Evolutionary conservation across 2,113 vertebrate species (phyloP).

Genomic region (Nicator chloris): DNA sequence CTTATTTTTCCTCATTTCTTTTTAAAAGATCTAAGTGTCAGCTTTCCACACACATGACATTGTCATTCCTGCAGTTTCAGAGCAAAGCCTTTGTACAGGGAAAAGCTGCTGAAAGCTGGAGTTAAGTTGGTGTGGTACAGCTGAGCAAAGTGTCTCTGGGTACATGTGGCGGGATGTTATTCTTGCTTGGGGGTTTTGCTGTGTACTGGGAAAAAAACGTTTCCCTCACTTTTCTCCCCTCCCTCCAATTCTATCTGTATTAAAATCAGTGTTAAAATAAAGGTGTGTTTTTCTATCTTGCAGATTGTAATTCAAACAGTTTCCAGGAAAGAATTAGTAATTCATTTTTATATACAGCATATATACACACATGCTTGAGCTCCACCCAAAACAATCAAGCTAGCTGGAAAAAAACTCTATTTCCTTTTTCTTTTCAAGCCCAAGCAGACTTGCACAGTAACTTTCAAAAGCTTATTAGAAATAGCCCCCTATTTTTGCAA

Average conservation of each 20-base stretch:
- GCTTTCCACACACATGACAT: slow-evolving; percentile 70
- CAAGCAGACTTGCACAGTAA: slow-evolving; percentile 42
- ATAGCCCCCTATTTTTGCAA: slow-evolving; percentile 1
- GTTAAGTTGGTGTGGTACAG: slow-evolving; percentile 35
- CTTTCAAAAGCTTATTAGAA: slow-evolving; percentile 11
- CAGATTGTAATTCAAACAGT: slow-evolving; percentile 77
- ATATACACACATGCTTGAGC: slow-evolving; percentile 16
- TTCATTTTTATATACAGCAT: slow-evolving; percentile 60
- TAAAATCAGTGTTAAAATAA: slow-evolving; percentile 54
- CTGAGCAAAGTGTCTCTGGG: not conserved
- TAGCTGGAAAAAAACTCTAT: slow-evolving; percentile 56
- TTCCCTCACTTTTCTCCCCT: not conserved
- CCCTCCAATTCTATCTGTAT: slow-evolving; percentile 11
- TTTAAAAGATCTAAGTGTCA: slow-evolving; percentile 73
- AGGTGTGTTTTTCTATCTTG: slow-evolving; percentile 72
- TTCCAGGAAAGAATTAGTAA: slow-evolving; percentile 74
- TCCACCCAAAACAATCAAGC: slow-evolving; percentile 63
- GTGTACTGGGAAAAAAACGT: not conserved
- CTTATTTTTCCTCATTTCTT: slow-evolving; percentile 72
- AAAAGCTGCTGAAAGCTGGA: slow-evolving; percentile 28
- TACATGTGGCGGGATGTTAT: not conserved
- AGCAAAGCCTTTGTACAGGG: slow-evolving; percentile 40
- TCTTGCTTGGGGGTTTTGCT: slow-evolving; percentile 54
- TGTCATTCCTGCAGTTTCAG: slow-evolving; percentile 66
- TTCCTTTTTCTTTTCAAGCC: slow-evolving; percentile 60